Base-by-base conservation (phyloP, 1,140 invertebrate species). In the Heterodera carotae region DNA sequence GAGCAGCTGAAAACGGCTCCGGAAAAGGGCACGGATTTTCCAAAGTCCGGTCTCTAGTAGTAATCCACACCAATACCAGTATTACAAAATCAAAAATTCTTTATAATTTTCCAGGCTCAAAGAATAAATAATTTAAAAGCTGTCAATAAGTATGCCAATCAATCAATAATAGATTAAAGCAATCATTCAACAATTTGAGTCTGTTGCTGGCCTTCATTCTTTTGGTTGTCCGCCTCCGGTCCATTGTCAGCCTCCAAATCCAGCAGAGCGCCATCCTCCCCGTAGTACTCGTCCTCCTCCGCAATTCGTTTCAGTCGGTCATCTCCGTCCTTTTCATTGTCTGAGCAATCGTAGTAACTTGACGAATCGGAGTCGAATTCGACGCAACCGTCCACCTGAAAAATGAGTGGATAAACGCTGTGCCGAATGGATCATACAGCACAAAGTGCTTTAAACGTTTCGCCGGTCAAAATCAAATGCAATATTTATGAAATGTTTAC, bases 201-300 rank as follows among this genome's bases (percentile, higher is more conserved):
- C 67, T 39, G 43, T 8, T 69, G 34, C 67, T 27, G 7, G 25
- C 5, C 68, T 15, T 39, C 53, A 43, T 29, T 36, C 29, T n/a
- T 18, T 1, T 70, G 7, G 2, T 18, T 39, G 43, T 0, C 8
- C 15, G 36, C 34, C 53, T 18, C 34, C 53, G 25, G 10, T 6
- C 59, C 48, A 22, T 25, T 29, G 31, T 31, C 67, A 25, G n/a
- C 34, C 29, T 39, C 69, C 29, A 56, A 48, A 71, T 71, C 69
- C 29, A 71, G 29, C 18, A 71, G 59, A 27, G 69, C 69, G 33
- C 69, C 69, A 33, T 71, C 34, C 59, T 71, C 69, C 33, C 69
- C 69, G 33, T 71, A 71, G n/a, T 59, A 71, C 48, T 71, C 69
- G 34, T 71, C 69, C 34, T 71, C 69, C 59, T 71, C 69, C 69